Evolutionary conservation across 2,113 vertebrate genomes (phyloP), one percentile per base, ranked within the genome.

Genomic region (Leptocoma aspasia): DNA sequence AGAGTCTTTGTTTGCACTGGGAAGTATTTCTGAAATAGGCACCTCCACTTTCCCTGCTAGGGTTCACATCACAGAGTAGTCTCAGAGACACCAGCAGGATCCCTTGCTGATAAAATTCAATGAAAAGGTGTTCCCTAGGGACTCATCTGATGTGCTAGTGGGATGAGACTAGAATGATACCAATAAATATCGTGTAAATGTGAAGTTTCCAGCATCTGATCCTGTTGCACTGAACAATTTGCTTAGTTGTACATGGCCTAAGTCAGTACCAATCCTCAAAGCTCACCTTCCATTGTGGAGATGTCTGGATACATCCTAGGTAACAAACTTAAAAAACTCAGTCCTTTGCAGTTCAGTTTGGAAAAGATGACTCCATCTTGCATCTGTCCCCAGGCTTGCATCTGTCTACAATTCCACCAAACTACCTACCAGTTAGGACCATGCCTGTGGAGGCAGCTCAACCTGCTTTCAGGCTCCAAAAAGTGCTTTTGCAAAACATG

Each of bases 161-260:
- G 54, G 45, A 72, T 53, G 31, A 76, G 53, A 57, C 16, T 26
- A 33, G 70, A 56, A 49, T 0, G 1, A 85, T 28, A 80, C 41
- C 37, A 21, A 9, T 37, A 57, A 26, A 15, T 53, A 2, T 8
- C 0, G 0, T n/a, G 33, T 60, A 75, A 71, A 89, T 0, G 0
- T 44, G 16, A 39, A 19, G n/a, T 60, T 87, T 91, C 42, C 50
- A 65, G n/a, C 60, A 7, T 27, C 10, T 33, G 7, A 37, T 85
- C 6, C 22, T 26, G 7, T 12, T 35, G 16, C 60, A 20, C 28
- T 28, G 15, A 11, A 5, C 26, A 63, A 10, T 33, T 70, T 78
- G 23, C 39, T 86, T 13, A 57, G 42, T 11, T n/a, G 16, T 37
- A 11, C 4, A 0, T 35, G 64, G 26, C 26, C 52, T 63, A 81